Evolutionary conservation across 2,797 vertebrate species (phyloP), one percentile per base, ranked within the genome.

Genomic region (Sparus aurata): DNA sequence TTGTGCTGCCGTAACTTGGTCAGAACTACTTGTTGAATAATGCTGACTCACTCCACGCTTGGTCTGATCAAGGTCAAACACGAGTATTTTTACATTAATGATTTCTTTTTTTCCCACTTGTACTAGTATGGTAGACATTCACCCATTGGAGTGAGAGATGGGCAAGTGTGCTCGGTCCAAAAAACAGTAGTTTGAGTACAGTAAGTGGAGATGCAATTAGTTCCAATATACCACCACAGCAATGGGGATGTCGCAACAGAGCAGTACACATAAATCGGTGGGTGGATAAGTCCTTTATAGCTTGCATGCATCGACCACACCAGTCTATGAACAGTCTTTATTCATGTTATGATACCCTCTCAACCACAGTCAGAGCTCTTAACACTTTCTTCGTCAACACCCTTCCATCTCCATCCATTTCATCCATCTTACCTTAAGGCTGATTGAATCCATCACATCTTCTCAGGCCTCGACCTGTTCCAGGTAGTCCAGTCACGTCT

Each of bases 401-500:
- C 10, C 22, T 65, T 66, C 45, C 45, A 47, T 41, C 38, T 27
- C 71, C 73, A 22, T 30, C 30, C 79, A 47, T 73, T 63, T 81
- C 46, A 80, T 80, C 69, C 73, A 12, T 17, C 83, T 77, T 77
- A 77, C 73, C 68, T 75, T 13, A n/a, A 65, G 63, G 47, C 67
- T 54, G 81, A 77, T 64, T 64, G 77, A 58, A 69, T 79, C 60
- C 77, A 65, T 75, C 82, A 71, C 70, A 61, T 76, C 59, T 58
- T 84, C 63, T 6, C 41, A 73, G 47, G 46, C 73, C 72, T 68
- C 62, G 84, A 71, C 84, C 83, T 1, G 60, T 22, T 65, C 45
- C 55, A 67, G 47, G 64, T 66, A 93, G 84, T 93, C 90, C 52
- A 49, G 81, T 90, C 93, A 92, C 85, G 86, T 93, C 85, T 23